Evolutionary conservation across 2,797 vertebrate species (phyloP).

Genomic region (Eulemur albifrons): DNA sequence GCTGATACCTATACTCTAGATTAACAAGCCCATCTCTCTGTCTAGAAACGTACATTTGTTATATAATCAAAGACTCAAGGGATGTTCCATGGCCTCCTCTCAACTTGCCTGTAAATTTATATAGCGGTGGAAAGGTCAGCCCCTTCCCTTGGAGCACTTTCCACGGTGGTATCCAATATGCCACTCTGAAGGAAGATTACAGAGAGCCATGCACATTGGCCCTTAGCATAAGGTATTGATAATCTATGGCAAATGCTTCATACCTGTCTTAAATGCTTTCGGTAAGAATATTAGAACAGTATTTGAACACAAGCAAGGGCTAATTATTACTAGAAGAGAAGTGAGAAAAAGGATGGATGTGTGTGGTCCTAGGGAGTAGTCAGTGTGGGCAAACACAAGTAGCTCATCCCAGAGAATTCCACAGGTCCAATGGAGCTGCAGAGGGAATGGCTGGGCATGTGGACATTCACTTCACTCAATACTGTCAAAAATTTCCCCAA

Average conservation of each 20-base stretch:
- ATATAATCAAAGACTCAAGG: not conserved
- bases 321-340: not conserved
- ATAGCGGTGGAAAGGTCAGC: not conserved
- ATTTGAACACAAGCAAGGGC: not conserved
- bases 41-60: not conserved
- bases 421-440: not conserved
- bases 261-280: not conserved
- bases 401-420: not conserved
- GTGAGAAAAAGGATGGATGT: not conserved
- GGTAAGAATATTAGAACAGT: not conserved
- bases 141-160: not conserved
- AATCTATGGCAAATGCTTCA: not conserved
- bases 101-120: not conserved
- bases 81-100: not conserved
- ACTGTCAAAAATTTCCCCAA: not conserved
- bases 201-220: no score
- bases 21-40: not conserved
- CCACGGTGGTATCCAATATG: rapidly evolving
- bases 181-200: not conserved
- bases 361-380: not conserved
- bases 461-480: not conserved
- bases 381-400: not conserved
- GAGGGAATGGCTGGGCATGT: not conserved
- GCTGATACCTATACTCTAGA: not conserved
- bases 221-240: not conserved